These are phyloP conservation scores for Notamacropus eugenii DNA, from an alignment of 2,797 vertebrate species.

Conservation along the genomic window DNA sequence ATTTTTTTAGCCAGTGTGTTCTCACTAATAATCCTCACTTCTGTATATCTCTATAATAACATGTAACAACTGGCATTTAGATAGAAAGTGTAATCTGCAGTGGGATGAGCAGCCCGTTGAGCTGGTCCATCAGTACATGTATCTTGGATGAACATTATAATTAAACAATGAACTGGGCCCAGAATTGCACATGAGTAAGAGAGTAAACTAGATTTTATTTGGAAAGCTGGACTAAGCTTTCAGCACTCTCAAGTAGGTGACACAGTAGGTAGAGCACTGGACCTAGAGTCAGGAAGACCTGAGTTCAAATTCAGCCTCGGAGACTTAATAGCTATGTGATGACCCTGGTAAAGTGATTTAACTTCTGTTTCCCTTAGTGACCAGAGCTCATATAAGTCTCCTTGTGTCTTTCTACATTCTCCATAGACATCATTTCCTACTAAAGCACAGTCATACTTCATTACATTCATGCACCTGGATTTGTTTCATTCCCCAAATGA, in stretches of 20 bases:
- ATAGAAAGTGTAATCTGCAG: background rate
- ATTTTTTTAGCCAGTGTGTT: background rate
- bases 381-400: background rate
- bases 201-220: background rate
- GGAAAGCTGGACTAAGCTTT: background rate
- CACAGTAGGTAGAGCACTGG: background rate
- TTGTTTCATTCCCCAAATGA: background rate
- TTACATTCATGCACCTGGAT: background rate
- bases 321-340: background rate
- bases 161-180: background rate
- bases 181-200: background rate
- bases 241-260: background rate
- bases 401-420: background rate
- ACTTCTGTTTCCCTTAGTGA: background rate
- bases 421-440: background rate
- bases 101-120: background rate
- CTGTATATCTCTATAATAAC: background rate
- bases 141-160: background rate
- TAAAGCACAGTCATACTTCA: background rate
- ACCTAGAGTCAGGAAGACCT: background rate
- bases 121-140: background rate
- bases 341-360: background rate
- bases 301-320: background rate
- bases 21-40: background rate
- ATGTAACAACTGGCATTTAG: background rate